phyloP scores from a whole-genome alignment of 2,797 vertebrate genomes.

The Megalops cyprinoides region DNA sequence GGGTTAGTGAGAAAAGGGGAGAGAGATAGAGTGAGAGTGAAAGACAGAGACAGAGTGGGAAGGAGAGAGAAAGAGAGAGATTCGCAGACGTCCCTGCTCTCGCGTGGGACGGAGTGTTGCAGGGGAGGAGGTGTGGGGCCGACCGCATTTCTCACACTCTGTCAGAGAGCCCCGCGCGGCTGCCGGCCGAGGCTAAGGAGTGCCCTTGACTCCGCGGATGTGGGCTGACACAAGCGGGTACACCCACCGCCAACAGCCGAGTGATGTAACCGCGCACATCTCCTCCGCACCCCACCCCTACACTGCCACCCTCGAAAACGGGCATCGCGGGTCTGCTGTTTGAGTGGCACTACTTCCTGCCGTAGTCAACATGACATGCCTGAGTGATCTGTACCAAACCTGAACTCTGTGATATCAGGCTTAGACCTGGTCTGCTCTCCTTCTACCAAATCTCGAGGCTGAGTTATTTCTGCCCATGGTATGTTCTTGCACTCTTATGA shows the following conservation, averaged over 20 bases:
- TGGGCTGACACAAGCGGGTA: constrained; percentile 8
- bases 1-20: constrained; percentile 35
- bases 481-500: too few relatives aligned
- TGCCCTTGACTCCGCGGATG: constrained; percentile 31
- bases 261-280: too few relatives aligned
- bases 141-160: constrained; percentile 30
- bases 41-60: constrained; percentile 38
- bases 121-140: constrained; percentile 21
- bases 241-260: too few relatives aligned
- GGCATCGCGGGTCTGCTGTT: too few relatives aligned
- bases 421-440: not conserved
- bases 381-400: not conserved
- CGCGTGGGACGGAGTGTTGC: constrained; percentile 29
- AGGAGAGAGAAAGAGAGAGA: constrained; percentile 33
- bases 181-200: constrained; percentile 33
- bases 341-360: too few relatives aligned
- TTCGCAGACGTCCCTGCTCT: constrained; percentile 28
- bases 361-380: not conserved
- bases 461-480: not conserved
- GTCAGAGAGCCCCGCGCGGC: constrained; percentile 24
- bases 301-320: too few relatives aligned
- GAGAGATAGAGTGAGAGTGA: too few relatives aligned
- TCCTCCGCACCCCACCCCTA: not conserved
- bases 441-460: not conserved
- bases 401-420: not conserved